These are phyloP conservation scores for Epinephelus awoara DNA, from an alignment of 2,797 vertebrate genomes.

Conservation along the genomic window DNA sequence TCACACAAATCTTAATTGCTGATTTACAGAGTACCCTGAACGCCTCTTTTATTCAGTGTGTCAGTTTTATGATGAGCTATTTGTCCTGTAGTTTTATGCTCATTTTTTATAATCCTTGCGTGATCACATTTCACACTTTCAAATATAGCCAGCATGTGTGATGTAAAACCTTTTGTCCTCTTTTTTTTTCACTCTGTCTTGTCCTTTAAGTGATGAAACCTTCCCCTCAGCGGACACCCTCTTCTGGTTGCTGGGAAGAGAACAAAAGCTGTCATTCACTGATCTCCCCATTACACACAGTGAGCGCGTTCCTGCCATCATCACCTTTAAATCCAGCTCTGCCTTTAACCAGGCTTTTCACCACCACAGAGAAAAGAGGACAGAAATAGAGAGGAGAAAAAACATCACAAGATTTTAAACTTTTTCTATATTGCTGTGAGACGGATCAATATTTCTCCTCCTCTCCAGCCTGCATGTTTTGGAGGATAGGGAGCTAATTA, in stretches of 20 bases:
- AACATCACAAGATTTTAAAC: constrained; percentile 8
- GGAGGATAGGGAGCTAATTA: constrained; percentile 68
- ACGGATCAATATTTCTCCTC: constrained; percentile 61
- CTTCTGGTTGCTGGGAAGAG: constrained; percentile 38
- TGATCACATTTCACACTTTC: constrained; percentile 59
- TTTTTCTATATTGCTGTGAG: constrained; percentile 45
- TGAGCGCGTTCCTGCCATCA: constrained; percentile 10
- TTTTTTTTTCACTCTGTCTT: constrained; percentile 14
- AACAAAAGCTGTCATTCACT: constrained; percentile 65
- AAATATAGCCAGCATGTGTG: constrained; percentile 44
- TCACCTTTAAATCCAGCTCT: constrained; percentile 47
- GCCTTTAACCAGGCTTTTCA: constrained; percentile 27
- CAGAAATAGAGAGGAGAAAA: constrained; percentile 11
- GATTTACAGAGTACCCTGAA: constrained; percentile 20
- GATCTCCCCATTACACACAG: constrained; percentile 56
- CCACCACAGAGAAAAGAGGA: background rate
- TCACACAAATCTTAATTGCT: background rate
- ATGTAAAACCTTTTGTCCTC: constrained; percentile 38
- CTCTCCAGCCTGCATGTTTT: constrained; percentile 29
- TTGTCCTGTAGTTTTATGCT: constrained; percentile 29
- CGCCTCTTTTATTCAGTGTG: constrained; percentile 6
- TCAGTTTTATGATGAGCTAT: constrained; percentile 24
- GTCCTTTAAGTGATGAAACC: constrained; percentile 67
- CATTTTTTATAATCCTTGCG: constrained; percentile 35
- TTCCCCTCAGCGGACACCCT: constrained; percentile 55